phyloP scores from a whole-genome alignment of 2,888 invertebrate species.

The Argyra leucocephala region DNA sequence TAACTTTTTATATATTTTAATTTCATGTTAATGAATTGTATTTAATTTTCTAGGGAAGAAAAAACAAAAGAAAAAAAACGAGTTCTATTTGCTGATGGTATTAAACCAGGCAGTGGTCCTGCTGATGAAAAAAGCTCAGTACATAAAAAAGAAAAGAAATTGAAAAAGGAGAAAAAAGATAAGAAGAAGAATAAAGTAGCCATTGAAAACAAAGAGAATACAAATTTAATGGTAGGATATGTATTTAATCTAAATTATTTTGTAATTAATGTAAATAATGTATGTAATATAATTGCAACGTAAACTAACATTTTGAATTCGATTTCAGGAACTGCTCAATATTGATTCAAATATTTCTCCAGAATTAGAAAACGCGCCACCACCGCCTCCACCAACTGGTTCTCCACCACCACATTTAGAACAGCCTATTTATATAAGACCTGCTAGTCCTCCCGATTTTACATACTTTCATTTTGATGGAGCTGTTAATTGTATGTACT shows the following conservation, averaged over 20 bases:
- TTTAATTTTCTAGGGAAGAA: neutral
- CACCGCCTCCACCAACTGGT: slow-evolving; percentile 34
- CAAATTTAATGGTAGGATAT: neutral
- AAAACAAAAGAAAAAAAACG: slow-evolving; percentile 19
- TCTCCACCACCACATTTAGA: slow-evolving; percentile 30
- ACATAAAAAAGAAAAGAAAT: neutral
- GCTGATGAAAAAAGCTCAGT: slow-evolving; percentile 12
- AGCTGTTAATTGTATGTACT: slow-evolving; percentile 33
- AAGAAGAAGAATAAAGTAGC: neutral
- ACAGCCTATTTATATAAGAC: slow-evolving; percentile 33
- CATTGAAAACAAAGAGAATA: neutral
- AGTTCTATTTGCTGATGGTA: slow-evolving; percentile 25
- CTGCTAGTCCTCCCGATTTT: slow-evolving; percentile 30
- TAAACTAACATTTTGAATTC: neutral
- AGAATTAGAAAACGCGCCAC: slow-evolving; percentile 29
- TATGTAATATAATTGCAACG: too few species aligned
- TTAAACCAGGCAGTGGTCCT: slow-evolving; percentile 21
- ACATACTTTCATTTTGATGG: slow-evolving; percentile 40
- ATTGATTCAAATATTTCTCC: slow-evolving; percentile 27
- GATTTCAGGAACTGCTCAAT: slow-evolving; percentile 10
- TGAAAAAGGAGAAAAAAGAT: neutral
- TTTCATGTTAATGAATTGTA: neutral
- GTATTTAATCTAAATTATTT: too few species aligned
- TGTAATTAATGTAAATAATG: too few species aligned
- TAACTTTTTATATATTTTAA: neutral